Conservation (phyloP, 2,888 invertebrate genomes). For the Vannuccia rotundouncinata region DNA sequence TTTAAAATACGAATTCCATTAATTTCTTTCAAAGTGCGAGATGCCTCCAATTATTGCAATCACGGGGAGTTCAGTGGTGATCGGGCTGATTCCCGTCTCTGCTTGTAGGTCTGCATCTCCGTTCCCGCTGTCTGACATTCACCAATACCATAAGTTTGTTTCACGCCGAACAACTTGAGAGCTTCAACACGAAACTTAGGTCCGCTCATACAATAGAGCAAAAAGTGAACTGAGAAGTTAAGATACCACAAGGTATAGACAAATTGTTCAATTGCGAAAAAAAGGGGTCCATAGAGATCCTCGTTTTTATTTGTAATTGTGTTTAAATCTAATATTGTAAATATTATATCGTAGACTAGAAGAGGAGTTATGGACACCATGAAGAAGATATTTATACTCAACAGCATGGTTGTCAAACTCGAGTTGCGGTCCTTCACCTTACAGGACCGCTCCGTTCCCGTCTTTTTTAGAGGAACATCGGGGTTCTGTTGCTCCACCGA, state of each 20-base stretch:
- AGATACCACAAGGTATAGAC: conserved; percentile 34
- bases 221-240: conserved; percentile 37
- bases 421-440: conserved; percentile 27
- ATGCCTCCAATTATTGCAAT: no score
- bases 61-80: not conserved
- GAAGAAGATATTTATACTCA: conserved; percentile 34
- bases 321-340: not conserved
- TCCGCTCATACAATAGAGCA: conserved; percentile 37
- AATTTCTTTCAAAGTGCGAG: no score
- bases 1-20: no score
- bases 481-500: not conserved
- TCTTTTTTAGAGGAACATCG: not conserved
- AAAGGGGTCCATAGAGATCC: not conserved
- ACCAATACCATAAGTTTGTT: not conserved
- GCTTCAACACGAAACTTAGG: conserved; percentile 37
- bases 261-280: conserved; percentile 22
- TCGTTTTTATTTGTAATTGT: not conserved
- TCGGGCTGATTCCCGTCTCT: not conserved
- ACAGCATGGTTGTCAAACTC: conserved; percentile 34
- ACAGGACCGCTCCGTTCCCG: not conserved
- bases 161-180: not conserved
- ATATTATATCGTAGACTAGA: conserved; percentile 25
- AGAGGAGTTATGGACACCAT: conserved; percentile 34
- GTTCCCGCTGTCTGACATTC: not conserved
- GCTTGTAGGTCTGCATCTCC: not conserved